phyloP scores from a whole-genome alignment of 2,888 invertebrate species.

The Chironomus riparius region DNA sequence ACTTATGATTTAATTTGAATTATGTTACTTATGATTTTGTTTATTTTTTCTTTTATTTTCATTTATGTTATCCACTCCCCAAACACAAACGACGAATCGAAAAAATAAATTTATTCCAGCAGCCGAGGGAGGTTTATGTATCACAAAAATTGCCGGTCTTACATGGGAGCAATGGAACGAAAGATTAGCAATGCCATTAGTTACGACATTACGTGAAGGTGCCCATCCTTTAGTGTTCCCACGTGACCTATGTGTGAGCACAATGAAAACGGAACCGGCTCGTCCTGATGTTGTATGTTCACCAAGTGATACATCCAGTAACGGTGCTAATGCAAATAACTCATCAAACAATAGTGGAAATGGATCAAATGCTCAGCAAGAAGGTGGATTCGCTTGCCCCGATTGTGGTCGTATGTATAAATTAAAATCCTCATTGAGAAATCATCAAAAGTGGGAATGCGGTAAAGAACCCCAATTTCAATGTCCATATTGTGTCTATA shows the following conservation, averaged over 20 bases:
- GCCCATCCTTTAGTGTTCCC: constrained; percentile 42
- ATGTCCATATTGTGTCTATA: constrained; percentile 74
- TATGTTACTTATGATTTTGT: neutral
- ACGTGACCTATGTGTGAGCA: constrained; percentile 39
- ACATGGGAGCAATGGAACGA: constrained; percentile 69
- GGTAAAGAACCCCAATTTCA: constrained; percentile 77
- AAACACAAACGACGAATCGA: neutral
- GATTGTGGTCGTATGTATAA: constrained; percentile 80
- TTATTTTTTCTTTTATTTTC: constrained; percentile 34
- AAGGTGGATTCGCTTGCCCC: constrained; percentile 61
- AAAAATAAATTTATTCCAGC: constrained; percentile 32
- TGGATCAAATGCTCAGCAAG: constrained; percentile 33
- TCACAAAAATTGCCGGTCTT: constrained; percentile 58
- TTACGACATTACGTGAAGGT: constrained; percentile 50
- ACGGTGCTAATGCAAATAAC: constrained; percentile 27
- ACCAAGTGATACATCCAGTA: constrained; percentile 31
- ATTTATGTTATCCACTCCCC: neutral
- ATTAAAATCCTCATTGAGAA: constrained; percentile 72
- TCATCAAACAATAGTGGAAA: constrained; percentile 31
- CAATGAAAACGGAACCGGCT: constrained; percentile 35
- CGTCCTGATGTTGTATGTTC: constrained; percentile 29
- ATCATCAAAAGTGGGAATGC: constrained; percentile 80
- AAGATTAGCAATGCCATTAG: constrained; percentile 62
- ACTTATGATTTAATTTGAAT: constrained; percentile 2
- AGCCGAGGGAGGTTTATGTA: constrained; percentile 59